Evolutionary conservation across 1,140 invertebrate genomes (phyloP).

Genomic region (Melanaphis sacchari): DNA sequence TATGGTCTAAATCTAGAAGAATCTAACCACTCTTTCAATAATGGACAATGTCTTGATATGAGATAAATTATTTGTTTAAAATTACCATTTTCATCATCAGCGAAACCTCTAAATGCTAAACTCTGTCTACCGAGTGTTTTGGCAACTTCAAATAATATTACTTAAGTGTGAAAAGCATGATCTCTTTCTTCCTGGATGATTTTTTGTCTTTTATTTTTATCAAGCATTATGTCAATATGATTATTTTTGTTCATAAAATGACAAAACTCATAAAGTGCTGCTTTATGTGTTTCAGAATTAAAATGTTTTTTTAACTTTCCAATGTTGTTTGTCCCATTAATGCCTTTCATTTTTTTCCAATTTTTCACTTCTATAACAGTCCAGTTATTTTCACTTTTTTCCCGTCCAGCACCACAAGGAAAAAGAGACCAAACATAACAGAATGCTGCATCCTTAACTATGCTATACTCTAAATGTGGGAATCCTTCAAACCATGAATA

Average conservation of each 20-base stretch:
- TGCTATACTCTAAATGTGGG: conserved; percentile 48
- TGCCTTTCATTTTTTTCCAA: conserved; percentile 42
- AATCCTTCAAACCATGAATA: conserved; percentile 43
- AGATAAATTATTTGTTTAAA: no score
- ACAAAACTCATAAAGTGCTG: conserved; percentile 13
- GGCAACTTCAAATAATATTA: conserved; percentile 13
- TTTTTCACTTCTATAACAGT: background rate
- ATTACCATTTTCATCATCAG: conserved; percentile 18
- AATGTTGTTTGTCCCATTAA: background rate
- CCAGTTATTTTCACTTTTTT: conserved; percentile 2
- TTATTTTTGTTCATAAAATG: conserved; percentile 31
- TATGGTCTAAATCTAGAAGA: no score
- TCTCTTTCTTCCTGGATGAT: background rate
- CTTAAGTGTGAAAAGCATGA: background rate
- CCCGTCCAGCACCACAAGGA: background rate
- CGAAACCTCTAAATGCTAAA: conserved; percentile 23
- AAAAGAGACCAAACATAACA: conserved; percentile 41
- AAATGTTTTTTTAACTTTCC: conserved; percentile 48
- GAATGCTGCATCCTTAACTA: conserved; percentile 14
- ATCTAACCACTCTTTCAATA: no score
- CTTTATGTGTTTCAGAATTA: conserved; percentile 26
- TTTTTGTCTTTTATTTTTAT: conserved; percentile 8
- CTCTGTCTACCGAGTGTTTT: background rate
- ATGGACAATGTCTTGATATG: no score
- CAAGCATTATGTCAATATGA: conserved; percentile 29